phyloP scores from a whole-genome alignment of 2,113 vertebrate species.

The Xyrauchen texanus region DNA sequence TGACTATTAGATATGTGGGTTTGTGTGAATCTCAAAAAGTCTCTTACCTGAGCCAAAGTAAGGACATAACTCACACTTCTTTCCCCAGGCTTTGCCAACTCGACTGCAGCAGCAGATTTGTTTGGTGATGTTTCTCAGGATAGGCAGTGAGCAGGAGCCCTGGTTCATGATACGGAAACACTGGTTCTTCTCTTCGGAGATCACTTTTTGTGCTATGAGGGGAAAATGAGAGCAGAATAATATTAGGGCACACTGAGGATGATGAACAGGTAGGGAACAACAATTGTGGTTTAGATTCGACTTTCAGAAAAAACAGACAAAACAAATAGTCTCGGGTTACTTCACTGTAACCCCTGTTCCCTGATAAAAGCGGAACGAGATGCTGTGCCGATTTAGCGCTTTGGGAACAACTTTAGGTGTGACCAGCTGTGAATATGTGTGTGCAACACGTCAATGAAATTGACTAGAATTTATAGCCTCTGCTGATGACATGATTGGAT shows the following conservation, averaged over 20 bases:
- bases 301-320: neutral
- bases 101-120: conserved; percentile 99
- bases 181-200: conserved; percentile 84
- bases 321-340: too few relatives aligned
- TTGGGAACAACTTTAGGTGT: too few relatives aligned
- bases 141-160: conserved; percentile 82
- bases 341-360: too few relatives aligned
- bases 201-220: conserved; percentile 82
- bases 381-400: too few relatives aligned
- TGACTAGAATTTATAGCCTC: too few relatives aligned
- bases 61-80: conserved; percentile 83
- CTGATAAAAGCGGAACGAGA: too few relatives aligned
- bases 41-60: conserved; percentile 83
- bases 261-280: neutral
- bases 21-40: neutral
- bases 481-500: too few relatives aligned
- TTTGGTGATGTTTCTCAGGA: conserved; percentile 90
- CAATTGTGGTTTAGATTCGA: neutral
- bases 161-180: conserved; percentile 82
- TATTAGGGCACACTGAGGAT: neutral
- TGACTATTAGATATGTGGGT: neutral
- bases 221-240: neutral
- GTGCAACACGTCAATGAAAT: too few relatives aligned
- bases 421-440: too few relatives aligned
- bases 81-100: conserved; percentile 94